A percentile compares a stretch with the other conserved stretches of the same genome.
Evolutionary conservation across 2,888 invertebrate genomes (phyloP).

Genomic region (Spodoptera exigua): DNA sequence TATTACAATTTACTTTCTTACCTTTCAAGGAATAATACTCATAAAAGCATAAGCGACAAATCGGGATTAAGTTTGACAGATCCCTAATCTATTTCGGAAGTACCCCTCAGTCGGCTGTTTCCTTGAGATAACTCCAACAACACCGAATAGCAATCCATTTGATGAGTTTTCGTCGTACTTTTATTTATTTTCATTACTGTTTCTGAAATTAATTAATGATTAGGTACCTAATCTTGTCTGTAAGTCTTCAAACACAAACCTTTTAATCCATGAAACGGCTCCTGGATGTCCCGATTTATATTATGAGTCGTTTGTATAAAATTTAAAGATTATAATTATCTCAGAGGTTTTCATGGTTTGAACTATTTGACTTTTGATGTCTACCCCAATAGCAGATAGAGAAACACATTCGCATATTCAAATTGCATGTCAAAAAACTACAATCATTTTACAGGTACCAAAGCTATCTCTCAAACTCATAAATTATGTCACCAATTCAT

Average conservation of each 20-base stretch:
- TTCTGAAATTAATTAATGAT: slow-evolving; percentile 2
- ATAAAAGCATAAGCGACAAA: slow-evolving; percentile 39
- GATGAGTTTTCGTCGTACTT: slow-evolving; percentile 37
- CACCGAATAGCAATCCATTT: slow-evolving; percentile 39
- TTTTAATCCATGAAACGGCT: too few species aligned
- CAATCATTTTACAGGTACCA: too few species aligned
- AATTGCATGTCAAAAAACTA: not conserved
- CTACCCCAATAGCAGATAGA: too few species aligned
- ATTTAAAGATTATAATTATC: too few species aligned
- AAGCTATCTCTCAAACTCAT: too few species aligned
- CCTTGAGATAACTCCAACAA: slow-evolving; percentile 32
- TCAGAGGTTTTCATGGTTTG: too few species aligned
- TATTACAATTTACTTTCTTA: not conserved
- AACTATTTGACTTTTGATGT: too few species aligned
- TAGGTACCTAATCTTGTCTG: not conserved
- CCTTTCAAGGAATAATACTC: slow-evolving; percentile 17
- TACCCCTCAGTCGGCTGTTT: slow-evolving; percentile 29
- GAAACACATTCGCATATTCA: too few species aligned
- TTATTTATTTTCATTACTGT: slow-evolving; percentile 23
- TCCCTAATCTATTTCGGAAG: slow-evolving; percentile 40
- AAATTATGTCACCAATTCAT: too few species aligned
- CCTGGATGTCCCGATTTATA: too few species aligned
- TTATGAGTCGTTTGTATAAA: too few species aligned
- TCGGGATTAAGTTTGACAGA: slow-evolving; percentile 49
- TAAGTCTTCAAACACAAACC: not conserved